Conservation (phyloP, 2,888 invertebrate species). For the Trichogramma evanescens region DNA sequence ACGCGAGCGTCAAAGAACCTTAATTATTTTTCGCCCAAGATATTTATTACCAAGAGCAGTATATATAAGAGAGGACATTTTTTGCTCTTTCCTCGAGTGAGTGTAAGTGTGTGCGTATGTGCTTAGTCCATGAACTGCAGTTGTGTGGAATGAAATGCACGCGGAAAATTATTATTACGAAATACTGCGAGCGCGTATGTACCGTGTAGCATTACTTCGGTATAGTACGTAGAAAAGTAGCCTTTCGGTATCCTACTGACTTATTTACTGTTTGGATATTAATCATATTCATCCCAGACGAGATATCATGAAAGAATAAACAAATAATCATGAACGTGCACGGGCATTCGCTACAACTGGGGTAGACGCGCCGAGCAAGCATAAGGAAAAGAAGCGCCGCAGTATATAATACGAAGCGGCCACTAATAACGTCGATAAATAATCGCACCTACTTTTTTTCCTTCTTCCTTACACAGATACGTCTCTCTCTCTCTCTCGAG, state of each 20-base stretch:
- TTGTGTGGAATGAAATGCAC: too few relatives aligned
- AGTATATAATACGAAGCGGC: not conserved
- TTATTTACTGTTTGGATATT: slow-evolving; percentile 1
- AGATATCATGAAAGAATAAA: slow-evolving; percentile 17
- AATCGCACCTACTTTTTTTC: slow-evolving; percentile 4
- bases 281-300: not conserved
- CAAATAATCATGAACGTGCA: slow-evolving; percentile 9
- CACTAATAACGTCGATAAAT: slow-evolving; percentile 22
- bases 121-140: too few relatives aligned
- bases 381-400: too few relatives aligned
- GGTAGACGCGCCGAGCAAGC: not conserved
- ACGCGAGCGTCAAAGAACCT: not conserved
- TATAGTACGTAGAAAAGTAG: too few relatives aligned
- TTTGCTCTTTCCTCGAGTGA: not conserved
- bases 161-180: too few relatives aligned
- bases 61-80: not conserved
- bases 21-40: slow-evolving; percentile 5
- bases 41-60: not conserved
- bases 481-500: slow-evolving; percentile 17
- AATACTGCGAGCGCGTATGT: too few relatives aligned
- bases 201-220: too few relatives aligned
- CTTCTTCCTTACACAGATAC: not conserved
- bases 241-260: too few relatives aligned
- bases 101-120: too few relatives aligned
- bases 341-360: not conserved